Evolutionary conservation across 2,888 invertebrate species (phyloP), one percentile per base, ranked within the genome.

Genomic region (Drosophila subsilvestris): DNA sequence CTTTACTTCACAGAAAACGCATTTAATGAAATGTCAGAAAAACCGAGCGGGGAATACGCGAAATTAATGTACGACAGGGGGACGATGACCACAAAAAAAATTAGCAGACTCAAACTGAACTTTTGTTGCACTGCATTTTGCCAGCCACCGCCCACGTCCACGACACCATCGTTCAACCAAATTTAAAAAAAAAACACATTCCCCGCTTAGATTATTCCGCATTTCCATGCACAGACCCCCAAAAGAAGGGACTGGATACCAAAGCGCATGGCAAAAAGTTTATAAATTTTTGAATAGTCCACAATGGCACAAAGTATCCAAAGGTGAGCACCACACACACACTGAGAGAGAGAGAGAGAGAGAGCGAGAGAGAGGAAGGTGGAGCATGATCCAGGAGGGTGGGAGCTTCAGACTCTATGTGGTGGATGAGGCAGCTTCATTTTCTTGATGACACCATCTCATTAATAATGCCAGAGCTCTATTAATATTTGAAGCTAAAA

Each of bases 371-470:
- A 32, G 20, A 50, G 20, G 45, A 17, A 37, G 47, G 22, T 6
- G 43, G 45, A 22, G 63, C 61, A 65, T 54, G 49, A 55, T 44
- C 32, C 37, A 14, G 12, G 12, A 12, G 5, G 32, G 32, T 12
- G 1, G 32, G 32, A 32, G 37, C 37, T 7, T 37, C 37, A 6
- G 37, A 37, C n/a, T 37, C 14, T 6, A 37, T 37, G 37, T 14
- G 37, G 37, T 53, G 42, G 53, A 14, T 29, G 66, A 54, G 70
- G 79, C 74, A 76, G 79, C 67, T 83, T 84, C 84, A 81, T 86
- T 83, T 86, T 77, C 80, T 74, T 82, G 86, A 85, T 82, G 86
- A 85, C 85, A 84, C 76, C 65, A 74, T 55, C 82, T 82, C 84
- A 85, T 85, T 79, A 84, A 86, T 85, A 86, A 85, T 85, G 78